A percentile compares a stretch with the other conserved stretches of the same genome.
Evolutionary conservation across 2,797 vertebrate genomes (phyloP).

Genomic region (Sebastes oblongus): DNA sequence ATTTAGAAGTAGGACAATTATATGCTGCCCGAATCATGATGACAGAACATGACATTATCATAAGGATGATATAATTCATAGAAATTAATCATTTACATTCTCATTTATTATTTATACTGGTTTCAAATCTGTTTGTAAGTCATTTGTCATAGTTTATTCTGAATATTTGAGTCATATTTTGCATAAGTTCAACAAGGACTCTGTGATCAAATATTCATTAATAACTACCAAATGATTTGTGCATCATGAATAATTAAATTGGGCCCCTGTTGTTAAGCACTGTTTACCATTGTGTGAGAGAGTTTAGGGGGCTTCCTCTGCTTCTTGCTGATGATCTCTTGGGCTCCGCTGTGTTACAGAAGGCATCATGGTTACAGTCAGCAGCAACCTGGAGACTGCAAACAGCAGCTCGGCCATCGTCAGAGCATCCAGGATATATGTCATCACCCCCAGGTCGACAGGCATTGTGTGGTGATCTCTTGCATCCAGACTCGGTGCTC

Average conservation of each 20-base stretch:
- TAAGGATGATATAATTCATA: neutral
- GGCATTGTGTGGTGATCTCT: neutral
- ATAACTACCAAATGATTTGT: conserved; percentile 43
- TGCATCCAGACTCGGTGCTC: neutral
- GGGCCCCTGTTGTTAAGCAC: neutral
- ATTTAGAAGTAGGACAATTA: neutral
- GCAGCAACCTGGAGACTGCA: neutral
- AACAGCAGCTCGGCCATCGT: neutral
- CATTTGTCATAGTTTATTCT: neutral
- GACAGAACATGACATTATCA: neutral
- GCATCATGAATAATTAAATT: conserved; percentile 37
- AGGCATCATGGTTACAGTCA: conserved; percentile 1
- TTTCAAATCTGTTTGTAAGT: neutral
- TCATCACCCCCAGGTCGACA: neutral
- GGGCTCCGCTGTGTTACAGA: conserved; percentile 2
- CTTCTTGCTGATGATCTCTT: neutral
- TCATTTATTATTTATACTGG: neutral
- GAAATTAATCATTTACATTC: neutral
- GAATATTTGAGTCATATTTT: neutral
- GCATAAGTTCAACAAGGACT: neutral
- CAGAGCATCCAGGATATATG: neutral
- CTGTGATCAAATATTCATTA: conserved; percentile 45
- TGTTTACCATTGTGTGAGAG: conserved; percentile 18
- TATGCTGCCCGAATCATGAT: neutral
- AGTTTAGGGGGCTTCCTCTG: neutral